Percentiles rank a stretch among this genome's conserved stretches.
Conservation (phyloP, 2,797 vertebrate species). For the Phrynocephalus vlangalii region DNA sequence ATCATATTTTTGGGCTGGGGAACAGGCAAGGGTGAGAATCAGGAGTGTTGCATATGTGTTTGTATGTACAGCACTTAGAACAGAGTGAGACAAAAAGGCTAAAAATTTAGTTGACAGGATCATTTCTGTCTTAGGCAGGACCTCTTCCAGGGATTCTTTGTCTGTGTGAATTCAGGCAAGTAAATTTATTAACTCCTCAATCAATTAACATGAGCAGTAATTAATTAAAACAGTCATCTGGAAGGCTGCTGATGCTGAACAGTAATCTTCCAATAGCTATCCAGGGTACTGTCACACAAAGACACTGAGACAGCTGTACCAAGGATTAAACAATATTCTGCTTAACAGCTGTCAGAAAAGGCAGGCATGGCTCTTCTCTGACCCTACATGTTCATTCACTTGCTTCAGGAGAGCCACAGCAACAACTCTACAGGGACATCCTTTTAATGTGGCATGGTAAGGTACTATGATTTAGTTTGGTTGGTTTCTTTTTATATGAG, state of each 20-base stretch:
- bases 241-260: neutral
- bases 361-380: neutral
- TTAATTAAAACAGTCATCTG: neutral
- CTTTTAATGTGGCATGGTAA: too few relatives aligned
- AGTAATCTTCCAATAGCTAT: neutral
- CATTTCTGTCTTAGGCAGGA: conserved; percentile 11
- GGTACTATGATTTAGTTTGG: neutral
- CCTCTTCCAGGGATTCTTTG: neutral
- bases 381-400: neutral
- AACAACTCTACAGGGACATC: neutral
- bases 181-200: neutral
- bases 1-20: conserved; percentile 15
- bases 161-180: conserved; percentile 4
- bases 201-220: neutral
- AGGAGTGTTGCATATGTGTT: too few relatives aligned
- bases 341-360: neutral
- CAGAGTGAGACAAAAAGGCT: neutral
- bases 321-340: too few relatives aligned
- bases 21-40: neutral
- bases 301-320: neutral
- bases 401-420: neutral
- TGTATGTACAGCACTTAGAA: neutral
- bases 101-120: conserved; percentile 14
- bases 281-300: neutral
- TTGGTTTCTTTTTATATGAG: neutral